phyloP scores from a whole-genome alignment of 2,113 vertebrate genomes.

The Equus quagga region DNA sequence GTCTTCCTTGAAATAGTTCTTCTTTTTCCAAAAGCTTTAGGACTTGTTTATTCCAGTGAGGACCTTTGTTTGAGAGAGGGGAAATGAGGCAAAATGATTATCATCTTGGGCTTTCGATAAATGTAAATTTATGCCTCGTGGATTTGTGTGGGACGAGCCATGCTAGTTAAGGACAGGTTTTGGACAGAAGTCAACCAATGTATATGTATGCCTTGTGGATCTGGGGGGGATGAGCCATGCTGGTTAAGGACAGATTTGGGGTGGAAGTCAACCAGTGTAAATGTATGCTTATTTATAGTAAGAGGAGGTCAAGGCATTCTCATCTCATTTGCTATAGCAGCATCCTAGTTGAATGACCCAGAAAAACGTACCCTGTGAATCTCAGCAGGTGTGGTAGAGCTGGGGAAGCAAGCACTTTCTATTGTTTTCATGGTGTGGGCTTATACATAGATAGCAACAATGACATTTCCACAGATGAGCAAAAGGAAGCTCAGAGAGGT shows the following conservation, averaged over 20 bases:
- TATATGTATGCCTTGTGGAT: background rate
- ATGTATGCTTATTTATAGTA: conserved; percentile 42
- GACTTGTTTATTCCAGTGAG: background rate
- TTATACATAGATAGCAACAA: background rate
- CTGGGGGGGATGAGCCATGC: background rate
- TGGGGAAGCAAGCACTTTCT: background rate
- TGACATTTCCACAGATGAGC: conserved; percentile 35
- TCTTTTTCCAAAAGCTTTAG: background rate
- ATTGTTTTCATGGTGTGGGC: background rate
- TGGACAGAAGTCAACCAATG: background rate
- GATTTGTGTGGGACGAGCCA: background rate
- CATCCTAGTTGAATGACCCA: background rate
- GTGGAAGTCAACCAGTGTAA: conserved; percentile 1
- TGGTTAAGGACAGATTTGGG: background rate
- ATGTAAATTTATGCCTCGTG: conserved; percentile 12
- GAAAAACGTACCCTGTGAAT: conserved; percentile 9
- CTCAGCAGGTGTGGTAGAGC: background rate
- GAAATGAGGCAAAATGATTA: background rate
- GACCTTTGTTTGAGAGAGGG: background rate
- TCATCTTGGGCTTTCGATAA: background rate
- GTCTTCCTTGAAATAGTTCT: conserved; percentile 40
- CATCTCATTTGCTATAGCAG: background rate
- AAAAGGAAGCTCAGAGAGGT: conserved; percentile 12
- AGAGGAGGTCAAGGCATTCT: background rate
- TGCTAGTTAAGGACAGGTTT: background rate